phyloP scores from a whole-genome alignment of 2,113 vertebrate genomes.

The Dromiciops gliroides region DNA sequence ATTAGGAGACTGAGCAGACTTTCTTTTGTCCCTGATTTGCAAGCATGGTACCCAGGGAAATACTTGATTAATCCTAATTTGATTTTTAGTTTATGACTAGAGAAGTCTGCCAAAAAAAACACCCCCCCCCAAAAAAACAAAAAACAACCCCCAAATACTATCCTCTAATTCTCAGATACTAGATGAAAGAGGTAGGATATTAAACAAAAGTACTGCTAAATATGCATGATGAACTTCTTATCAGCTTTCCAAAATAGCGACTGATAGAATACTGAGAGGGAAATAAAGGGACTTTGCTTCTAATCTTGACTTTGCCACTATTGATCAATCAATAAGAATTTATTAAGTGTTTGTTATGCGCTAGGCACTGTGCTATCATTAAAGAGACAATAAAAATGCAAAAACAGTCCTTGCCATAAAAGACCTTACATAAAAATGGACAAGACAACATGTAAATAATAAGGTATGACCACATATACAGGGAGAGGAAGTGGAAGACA shows the following conservation, averaged over 20 bases:
- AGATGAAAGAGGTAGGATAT: conserved; percentile 42
- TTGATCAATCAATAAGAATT: neutral
- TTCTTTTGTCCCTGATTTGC: conserved; percentile 40
- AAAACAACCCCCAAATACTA: neutral
- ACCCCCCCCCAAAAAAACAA: too few relatives aligned
- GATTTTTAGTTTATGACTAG: conserved; percentile 44
- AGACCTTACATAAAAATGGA: neutral
- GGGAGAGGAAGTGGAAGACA: too few relatives aligned
- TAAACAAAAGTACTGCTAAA: conserved; percentile 9
- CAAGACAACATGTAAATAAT: neutral
- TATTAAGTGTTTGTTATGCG: neutral
- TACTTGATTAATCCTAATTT: conserved; percentile 57
- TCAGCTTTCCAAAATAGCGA: conserved; percentile 1
- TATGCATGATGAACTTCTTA: conserved; percentile 17
- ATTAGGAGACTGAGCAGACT: conserved; percentile 21
- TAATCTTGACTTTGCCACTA: neutral
- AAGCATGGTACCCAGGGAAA: conserved; percentile 25
- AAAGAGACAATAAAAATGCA: neutral
- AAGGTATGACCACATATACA: too few relatives aligned
- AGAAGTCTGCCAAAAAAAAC: conserved; percentile 35
- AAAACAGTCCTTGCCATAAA: neutral
- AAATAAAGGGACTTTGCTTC: neutral
- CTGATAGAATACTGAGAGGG: neutral
- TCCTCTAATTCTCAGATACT: conserved; percentile 22
- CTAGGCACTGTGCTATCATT: neutral